phyloP scores from a whole-genome alignment of 2,888 invertebrate species.

The Aporophyla lueneburgensis region DNA sequence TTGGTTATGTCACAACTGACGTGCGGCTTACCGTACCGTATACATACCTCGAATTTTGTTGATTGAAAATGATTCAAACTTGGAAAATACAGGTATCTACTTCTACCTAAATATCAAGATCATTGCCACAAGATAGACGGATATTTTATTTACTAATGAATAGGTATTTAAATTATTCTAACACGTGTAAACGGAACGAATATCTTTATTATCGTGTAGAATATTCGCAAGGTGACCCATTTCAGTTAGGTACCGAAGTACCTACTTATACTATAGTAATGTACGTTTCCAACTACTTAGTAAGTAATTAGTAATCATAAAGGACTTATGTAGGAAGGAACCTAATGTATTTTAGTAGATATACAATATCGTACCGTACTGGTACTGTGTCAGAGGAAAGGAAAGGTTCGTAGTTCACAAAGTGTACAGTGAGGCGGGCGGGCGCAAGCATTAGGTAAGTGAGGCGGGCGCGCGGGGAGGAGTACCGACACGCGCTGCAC shows the following conservation, averaged over 20 bases:
- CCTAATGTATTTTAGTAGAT: constrained; percentile 20
- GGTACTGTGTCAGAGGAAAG: constrained; percentile 40
- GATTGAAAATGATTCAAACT: not conserved
- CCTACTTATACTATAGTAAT: not conserved
- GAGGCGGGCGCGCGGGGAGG: constrained; percentile 75
- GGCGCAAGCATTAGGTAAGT: constrained; percentile 49
- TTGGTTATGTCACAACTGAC: not conserved
- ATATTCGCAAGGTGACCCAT: constrained; percentile 23
- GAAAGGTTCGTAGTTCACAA: constrained; percentile 63
- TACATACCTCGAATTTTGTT: not conserved
- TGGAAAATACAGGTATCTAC: not conserved
- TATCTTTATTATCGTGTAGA: constrained; percentile 18
- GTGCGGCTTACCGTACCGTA: not conserved
- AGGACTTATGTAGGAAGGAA: not conserved
- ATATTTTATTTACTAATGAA: constrained; percentile 8
- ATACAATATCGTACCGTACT: constrained; percentile 25
- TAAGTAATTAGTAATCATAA: constrained; percentile 4
- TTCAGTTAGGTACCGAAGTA: constrained; percentile 2
- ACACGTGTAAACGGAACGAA: constrained; percentile 27
- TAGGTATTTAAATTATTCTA: constrained; percentile 3
- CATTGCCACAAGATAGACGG: not conserved
- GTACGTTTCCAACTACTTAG: constrained; percentile 8
- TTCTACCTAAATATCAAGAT: not conserved
- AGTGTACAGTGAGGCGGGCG: constrained; percentile 61
- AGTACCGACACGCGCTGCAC: constrained; percentile 90